Conservation (phyloP, 2,113 vertebrate genomes). For the Symphodus melops region DNA sequence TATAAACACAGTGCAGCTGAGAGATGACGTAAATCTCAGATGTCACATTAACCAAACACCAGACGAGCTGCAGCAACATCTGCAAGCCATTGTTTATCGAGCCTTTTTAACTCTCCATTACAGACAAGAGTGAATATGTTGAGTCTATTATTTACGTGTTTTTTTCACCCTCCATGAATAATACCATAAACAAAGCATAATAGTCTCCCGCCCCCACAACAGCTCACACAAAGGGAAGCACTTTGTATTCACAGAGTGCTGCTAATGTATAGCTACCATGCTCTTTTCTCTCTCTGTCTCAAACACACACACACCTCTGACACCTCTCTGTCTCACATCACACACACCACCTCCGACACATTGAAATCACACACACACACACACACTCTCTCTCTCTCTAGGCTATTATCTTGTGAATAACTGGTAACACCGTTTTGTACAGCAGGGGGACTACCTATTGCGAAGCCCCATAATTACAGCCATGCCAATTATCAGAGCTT, state of each 20-base stretch:
- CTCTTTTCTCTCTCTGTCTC: not conserved
- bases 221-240: constrained; percentile 53
- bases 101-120: constrained; percentile 48
- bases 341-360: constrained; percentile 5
- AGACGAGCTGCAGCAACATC: constrained; percentile 29
- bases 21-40: constrained; percentile 32
- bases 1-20: not conserved
- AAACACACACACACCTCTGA: constrained; percentile 29
- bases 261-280: constrained; percentile 52
- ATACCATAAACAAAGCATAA: constrained; percentile 58
- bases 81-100: constrained; percentile 24
- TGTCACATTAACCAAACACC: constrained; percentile 31
- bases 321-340: constrained; percentile 23
- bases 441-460: constrained; percentile 53
- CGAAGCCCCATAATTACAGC: constrained; percentile 67
- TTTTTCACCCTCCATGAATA: constrained; percentile 15
- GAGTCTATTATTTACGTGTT: constrained; percentile 46
- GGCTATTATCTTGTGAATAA: constrained; percentile 67
- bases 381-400: constrained; percentile 17
- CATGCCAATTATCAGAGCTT: constrained; percentile 75
- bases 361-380: constrained; percentile 3
- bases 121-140: constrained; percentile 14
- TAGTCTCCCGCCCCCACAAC: constrained; percentile 22
- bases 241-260: constrained; percentile 43
- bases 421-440: constrained; percentile 48